Evolutionary conservation across 1,140 invertebrate species (phyloP).

Genomic region (Triops longicaudatus): DNA sequence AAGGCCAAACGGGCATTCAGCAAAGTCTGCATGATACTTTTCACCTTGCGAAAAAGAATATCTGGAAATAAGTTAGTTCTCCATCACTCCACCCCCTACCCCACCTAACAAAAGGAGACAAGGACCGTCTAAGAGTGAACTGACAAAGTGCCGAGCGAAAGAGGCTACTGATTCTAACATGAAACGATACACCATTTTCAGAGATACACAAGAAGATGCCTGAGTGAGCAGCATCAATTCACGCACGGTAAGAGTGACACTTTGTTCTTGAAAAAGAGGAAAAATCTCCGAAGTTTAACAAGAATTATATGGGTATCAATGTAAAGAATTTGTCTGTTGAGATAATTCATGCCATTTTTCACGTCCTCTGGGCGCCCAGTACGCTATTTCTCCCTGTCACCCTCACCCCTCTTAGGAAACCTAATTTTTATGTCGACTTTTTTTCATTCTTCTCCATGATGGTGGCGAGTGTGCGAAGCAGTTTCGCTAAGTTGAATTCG

Average conservation of each 20-base stretch:
- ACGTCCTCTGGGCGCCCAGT: background rate
- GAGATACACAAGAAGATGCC: too few species aligned
- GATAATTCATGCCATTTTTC: background rate
- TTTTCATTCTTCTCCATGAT: background rate
- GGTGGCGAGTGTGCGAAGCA: background rate
- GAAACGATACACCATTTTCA: too few species aligned
- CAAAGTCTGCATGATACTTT: too few species aligned
- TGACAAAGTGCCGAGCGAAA: too few species aligned
- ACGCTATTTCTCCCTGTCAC: background rate
- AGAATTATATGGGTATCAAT: background rate
- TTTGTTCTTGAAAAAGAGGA: background rate
- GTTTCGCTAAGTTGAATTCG: constrained; percentile 7
- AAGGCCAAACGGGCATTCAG: background rate
- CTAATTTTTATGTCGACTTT: background rate
- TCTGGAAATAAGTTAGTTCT: too few species aligned
- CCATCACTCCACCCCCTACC: too few species aligned
- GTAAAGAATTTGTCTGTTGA: background rate
- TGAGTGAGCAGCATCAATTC: too few species aligned
- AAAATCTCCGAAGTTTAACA: background rate
- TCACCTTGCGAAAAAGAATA: too few species aligned
- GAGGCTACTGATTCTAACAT: too few species aligned
- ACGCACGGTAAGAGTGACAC: background rate
- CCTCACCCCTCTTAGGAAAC: background rate
- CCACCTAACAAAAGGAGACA: too few species aligned
- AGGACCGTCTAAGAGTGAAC: too few species aligned